Conservation (phyloP, 2,888 invertebrate species). For the Leucoma salicis region DNA sequence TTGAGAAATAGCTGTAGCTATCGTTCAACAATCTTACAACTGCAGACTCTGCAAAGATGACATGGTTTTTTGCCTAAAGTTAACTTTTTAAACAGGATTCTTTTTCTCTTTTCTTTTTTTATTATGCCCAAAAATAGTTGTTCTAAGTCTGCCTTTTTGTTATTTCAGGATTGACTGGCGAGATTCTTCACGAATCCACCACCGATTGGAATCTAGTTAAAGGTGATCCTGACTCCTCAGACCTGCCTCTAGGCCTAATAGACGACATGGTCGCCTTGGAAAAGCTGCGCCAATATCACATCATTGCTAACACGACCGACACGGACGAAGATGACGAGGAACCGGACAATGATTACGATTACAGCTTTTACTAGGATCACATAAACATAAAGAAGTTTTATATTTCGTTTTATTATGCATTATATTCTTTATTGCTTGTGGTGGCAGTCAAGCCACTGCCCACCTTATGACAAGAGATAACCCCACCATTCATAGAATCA, state of each 20-base stretch:
- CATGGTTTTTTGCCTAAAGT: too few species aligned
- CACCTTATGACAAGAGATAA: too few species aligned
- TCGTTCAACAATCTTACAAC: too few species aligned
- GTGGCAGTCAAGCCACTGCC: too few species aligned
- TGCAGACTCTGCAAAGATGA: too few species aligned
- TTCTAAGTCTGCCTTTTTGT: too few species aligned
- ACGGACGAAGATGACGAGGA: slow-evolving; percentile 51
- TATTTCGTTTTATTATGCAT: neutral
- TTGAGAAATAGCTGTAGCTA: too few species aligned
- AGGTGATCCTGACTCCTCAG: slow-evolving; percentile 47
- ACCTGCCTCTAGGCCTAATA: slow-evolving; percentile 43
- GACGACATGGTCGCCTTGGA: slow-evolving; percentile 53
- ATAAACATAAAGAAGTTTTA: slow-evolving; percentile 23
- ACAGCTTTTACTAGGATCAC: slow-evolving; percentile 60
- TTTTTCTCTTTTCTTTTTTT: too few species aligned
- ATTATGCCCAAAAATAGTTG: too few species aligned
- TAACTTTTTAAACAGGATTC: too few species aligned
- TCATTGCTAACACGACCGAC: slow-evolving; percentile 56
- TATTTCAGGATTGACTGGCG: slow-evolving; percentile 54
- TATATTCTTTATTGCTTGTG: too few species aligned
- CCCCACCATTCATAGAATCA: too few species aligned
- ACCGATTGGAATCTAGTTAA: slow-evolving; percentile 58
- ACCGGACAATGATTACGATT: slow-evolving; percentile 61
- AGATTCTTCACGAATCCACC: slow-evolving; percentile 55
- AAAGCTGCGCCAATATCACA: slow-evolving; percentile 60